A percentile compares a stretch with the other conserved stretches of the same genome.
phyloP scores from a whole-genome alignment of 2,797 vertebrate species.

The Lutjanus campechanus region DNA sequence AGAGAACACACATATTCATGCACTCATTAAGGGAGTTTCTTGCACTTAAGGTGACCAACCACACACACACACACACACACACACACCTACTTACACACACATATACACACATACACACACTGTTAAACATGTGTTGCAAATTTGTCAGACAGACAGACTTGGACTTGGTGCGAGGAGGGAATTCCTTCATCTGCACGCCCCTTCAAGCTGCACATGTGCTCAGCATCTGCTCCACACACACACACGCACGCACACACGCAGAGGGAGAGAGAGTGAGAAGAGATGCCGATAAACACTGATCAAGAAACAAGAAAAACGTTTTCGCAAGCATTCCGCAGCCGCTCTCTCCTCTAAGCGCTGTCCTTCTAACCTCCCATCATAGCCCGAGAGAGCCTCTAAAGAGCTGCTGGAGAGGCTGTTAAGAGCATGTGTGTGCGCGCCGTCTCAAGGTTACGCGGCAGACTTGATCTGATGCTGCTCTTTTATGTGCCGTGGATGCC shows the following conservation, averaged over 20 bases:
- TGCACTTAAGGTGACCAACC: conserved; percentile 53
- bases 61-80: conserved; percentile 16
- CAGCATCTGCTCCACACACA: conserved; percentile 77
- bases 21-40: conserved; percentile 58
- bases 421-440: not conserved
- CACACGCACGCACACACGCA: conserved; percentile 24
- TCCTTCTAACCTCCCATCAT: conserved; percentile 55
- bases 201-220: conserved; percentile 82
- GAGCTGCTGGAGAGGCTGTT: conserved; percentile 40
- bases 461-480: conserved; percentile 36
- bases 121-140: conserved; percentile 69
- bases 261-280: conserved; percentile 35
- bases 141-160: conserved; percentile 76
- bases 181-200: conserved; percentile 83
- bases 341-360: conserved; percentile 17
- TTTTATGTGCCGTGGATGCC: conserved; percentile 42
- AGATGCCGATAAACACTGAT: conserved; percentile 59
- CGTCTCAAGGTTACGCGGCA: conserved; percentile 49
- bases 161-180: conserved; percentile 77
- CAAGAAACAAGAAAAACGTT: conserved; percentile 58
- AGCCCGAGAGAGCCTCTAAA: conserved; percentile 36
- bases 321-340: conserved; percentile 48
- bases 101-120: not conserved
- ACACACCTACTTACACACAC: conserved; percentile 19
- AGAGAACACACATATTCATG: conserved; percentile 14